These are phyloP conservation scores for Grus americana DNA, from an alignment of 2,113 vertebrate genomes.

Conservation along the genomic window DNA sequence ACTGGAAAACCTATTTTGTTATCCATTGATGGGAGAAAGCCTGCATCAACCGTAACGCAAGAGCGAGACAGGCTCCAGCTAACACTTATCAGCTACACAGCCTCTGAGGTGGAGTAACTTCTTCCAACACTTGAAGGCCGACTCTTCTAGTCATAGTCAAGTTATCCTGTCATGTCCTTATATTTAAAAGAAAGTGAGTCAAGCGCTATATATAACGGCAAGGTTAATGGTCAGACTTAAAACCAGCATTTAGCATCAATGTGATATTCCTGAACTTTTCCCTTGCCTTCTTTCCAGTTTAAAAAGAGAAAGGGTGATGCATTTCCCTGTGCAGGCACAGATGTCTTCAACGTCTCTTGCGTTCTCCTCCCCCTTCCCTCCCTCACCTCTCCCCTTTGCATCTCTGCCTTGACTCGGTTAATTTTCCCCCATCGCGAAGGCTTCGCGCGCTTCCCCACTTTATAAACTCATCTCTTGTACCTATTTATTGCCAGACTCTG, in stretches of 20 bases:
- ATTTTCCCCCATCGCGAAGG: fast-evolving
- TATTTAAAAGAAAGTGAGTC: neutral
- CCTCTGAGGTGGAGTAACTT: neutral
- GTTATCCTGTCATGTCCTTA: neutral
- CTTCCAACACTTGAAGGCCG: neutral
- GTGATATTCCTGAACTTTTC: neutral
- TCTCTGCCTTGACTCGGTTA: fast-evolving
- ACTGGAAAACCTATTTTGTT: neutral
- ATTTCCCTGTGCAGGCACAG: neutral
- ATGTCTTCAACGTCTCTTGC: neutral
- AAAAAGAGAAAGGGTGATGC: neutral
- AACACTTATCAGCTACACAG: neutral
- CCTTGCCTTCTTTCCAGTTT: neutral
- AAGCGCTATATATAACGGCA: fast-evolving
- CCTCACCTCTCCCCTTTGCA: neutral
- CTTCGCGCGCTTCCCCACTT: fast-evolving
- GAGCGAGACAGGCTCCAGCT: neutral
- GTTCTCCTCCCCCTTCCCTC: neutral
- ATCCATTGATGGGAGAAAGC: neutral
- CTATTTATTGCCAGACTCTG: neutral
- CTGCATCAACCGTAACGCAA: fast-evolving
- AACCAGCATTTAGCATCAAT: neutral
- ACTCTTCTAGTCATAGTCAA: neutral
- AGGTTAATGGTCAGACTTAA: neutral
- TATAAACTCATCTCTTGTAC: fast-evolving